These are phyloP conservation scores for Zhengitettix transpicula DNA, from an alignment of 2,888 invertebrate species.

Conservation along the genomic window DNA sequence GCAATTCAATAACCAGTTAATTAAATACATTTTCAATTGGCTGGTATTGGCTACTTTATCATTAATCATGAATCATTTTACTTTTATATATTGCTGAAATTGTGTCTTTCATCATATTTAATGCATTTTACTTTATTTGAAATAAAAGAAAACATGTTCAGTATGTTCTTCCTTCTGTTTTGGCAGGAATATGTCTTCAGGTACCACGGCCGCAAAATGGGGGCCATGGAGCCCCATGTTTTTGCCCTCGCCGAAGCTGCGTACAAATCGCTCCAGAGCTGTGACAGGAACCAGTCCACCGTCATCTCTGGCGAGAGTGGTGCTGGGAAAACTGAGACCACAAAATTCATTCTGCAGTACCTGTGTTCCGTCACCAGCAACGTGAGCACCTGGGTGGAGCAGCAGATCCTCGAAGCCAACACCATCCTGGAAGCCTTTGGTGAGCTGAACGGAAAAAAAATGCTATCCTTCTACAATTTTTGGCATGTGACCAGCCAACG, in stretches of 20 bases:
- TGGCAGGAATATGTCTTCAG: constrained; percentile 66
- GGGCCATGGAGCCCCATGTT: constrained; percentile 69
- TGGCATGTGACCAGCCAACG: too few species aligned
- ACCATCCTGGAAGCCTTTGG: constrained; percentile 87
- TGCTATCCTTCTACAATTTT: neutral
- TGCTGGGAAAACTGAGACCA: constrained; percentile 86
- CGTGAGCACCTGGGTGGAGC: constrained; percentile 84
- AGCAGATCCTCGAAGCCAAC: constrained; percentile 86
- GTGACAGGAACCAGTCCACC: constrained; percentile 53
- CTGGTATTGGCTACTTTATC: too few species aligned
- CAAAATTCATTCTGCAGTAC: constrained; percentile 81
- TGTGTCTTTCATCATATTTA: too few species aligned
- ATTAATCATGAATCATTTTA: too few species aligned
- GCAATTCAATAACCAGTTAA: too few species aligned
- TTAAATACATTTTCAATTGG: too few species aligned
- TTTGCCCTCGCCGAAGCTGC: constrained; percentile 84
- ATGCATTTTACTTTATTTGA: neutral
- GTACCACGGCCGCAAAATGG: constrained; percentile 70
- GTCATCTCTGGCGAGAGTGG: constrained; percentile 89
- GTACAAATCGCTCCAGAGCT: constrained; percentile 53
- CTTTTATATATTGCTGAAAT: too few species aligned
- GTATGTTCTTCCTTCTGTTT: neutral
- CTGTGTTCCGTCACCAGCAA: constrained; percentile 69
- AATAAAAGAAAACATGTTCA: neutral
- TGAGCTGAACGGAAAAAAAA: constrained; percentile 51